phyloP scores from a whole-genome alignment of 2,113 vertebrate genomes.

The Sylvicapra grimmia region DNA sequence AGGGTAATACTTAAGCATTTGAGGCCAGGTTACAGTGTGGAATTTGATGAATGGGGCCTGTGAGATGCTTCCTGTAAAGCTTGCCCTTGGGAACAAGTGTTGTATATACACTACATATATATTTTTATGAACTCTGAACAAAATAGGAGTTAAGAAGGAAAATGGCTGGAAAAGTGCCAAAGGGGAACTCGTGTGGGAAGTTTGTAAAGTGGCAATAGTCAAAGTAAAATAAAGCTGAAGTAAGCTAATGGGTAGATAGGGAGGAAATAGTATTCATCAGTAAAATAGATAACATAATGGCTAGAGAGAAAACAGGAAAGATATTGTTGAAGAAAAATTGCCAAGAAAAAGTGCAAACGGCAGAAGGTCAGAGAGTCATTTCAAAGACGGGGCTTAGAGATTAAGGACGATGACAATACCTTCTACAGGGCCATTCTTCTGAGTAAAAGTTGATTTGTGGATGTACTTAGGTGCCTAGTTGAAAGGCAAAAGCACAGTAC shows the following conservation, averaged over 20 bases:
- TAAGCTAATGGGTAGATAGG: conserved; percentile 34
- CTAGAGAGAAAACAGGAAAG: conserved; percentile 66
- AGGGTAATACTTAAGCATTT: neutral
- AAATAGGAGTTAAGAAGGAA: conserved; percentile 16
- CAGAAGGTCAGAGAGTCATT: conserved; percentile 8
- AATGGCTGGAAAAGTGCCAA: conserved; percentile 20
- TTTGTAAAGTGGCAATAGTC: conserved; percentile 30
- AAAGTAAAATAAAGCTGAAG: conserved; percentile 62
- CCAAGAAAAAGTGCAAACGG: conserved; percentile 31
- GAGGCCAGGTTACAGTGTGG: neutral
- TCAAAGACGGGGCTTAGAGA: neutral
- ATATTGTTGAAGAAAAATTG: neutral
- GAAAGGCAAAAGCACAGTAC: neutral
- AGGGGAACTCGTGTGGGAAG: conserved; percentile 33
- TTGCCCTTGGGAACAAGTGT: neutral
- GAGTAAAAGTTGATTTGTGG: neutral
- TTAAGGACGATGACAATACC: neutral
- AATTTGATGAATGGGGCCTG: neutral
- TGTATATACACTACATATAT: neutral
- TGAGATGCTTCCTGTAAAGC: neutral
- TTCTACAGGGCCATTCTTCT: neutral
- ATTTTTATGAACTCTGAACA: neutral
- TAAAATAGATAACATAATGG: conserved; percentile 53
- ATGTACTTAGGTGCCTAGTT: neutral
- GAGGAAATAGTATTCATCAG: conserved; percentile 47